Evolutionary conservation across 2,113 vertebrate genomes (phyloP).

Genomic region (Cyanoderma ruficeps): DNA sequence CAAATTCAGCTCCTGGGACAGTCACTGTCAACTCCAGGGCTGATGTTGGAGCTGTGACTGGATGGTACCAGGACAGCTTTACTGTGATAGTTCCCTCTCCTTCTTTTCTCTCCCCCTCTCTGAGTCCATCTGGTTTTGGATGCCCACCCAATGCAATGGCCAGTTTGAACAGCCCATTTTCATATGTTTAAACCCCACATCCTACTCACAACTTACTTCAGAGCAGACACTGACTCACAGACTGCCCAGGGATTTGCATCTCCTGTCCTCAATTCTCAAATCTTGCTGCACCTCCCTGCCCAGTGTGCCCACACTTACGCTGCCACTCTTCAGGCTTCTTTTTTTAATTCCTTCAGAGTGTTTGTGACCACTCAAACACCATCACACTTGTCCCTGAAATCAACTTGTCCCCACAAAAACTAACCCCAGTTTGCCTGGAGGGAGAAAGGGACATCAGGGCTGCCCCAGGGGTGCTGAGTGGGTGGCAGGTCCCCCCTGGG

Average conservation of each 20-base stretch:
- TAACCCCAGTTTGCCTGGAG: not conserved
- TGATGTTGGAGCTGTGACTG: not conserved
- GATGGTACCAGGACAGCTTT: not conserved
- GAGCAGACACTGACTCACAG: not conserved
- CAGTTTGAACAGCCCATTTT: not conserved
- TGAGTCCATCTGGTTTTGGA: not conserved
- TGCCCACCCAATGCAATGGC: not conserved
- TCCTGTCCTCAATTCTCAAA: not conserved
- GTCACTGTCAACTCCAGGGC: not conserved
- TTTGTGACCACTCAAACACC: not conserved
- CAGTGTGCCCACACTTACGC: not conserved
- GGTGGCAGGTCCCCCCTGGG: not conserved
- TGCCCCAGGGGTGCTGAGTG: not conserved
- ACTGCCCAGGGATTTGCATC: not conserved
- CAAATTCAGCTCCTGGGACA: constrained; percentile 23
- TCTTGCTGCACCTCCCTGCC: not conserved
- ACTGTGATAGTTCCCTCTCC: not conserved
- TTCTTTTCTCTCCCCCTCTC: not conserved
- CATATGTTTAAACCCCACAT: not conserved
- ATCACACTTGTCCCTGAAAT: not conserved
- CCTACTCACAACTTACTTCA: not conserved
- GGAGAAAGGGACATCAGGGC: not conserved
- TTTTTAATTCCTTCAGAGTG: not conserved
- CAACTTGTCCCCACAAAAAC: not conserved
- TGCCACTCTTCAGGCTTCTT: not conserved